These are phyloP conservation scores for Limanda limanda DNA, from an alignment of 2,113 vertebrate genomes.

Conservation along the genomic window DNA sequence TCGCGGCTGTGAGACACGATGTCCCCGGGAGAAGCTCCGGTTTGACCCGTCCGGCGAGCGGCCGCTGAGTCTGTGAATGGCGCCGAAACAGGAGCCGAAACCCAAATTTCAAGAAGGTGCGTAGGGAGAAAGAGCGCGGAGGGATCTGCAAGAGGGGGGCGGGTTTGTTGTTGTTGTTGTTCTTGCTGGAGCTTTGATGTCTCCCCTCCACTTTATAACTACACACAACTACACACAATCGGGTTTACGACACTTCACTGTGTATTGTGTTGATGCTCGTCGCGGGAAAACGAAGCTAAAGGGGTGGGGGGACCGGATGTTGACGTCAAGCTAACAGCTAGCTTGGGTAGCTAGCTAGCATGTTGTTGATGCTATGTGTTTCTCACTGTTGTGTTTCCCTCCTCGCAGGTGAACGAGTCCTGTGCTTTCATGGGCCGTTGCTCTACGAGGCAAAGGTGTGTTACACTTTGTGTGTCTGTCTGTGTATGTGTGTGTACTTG, in stretches of 20 bases:
- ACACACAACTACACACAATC: background rate
- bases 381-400: conserved; percentile 13
- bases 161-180: conserved; percentile 71
- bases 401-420: conserved; percentile 93
- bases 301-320: background rate
- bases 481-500: background rate
- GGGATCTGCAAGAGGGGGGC: conserved; percentile 49
- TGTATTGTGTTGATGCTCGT: rapidly evolving
- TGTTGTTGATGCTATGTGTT: background rate
- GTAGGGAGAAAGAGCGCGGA: conserved; percentile 34
- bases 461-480: background rate
- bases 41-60: conserved; percentile 83
- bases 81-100: conserved; percentile 99
- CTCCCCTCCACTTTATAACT: background rate
- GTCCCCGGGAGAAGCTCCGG: conserved; percentile 84
- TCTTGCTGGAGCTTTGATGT: conserved; percentile 14
- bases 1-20: conserved; percentile 78
- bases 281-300: background rate
- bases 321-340: conserved; percentile 18
- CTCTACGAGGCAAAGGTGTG: conserved; percentile 98
- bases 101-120: conserved; percentile 96
- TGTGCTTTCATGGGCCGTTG: conserved; percentile 99
- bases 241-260: background rate
- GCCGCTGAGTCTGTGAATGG: conserved; percentile 92
- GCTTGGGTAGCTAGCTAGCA: conserved; percentile 41